Base-by-base conservation (phyloP, 2,113 vertebrate species). In the Orientallactaga bullata region DNA sequence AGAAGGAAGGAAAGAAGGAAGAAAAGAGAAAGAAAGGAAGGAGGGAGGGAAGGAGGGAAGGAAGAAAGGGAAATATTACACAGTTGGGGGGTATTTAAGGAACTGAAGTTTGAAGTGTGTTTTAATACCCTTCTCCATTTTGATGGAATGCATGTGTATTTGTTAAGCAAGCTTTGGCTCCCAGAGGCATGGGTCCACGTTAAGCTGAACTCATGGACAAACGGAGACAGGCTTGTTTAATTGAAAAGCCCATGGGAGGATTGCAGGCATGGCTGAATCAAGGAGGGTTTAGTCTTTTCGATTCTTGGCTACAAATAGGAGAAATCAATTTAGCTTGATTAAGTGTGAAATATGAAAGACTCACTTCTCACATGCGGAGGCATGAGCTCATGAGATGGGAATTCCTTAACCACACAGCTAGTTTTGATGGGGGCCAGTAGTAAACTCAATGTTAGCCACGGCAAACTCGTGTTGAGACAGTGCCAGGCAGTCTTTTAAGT, bases 251-350 rank as follows among this genome's bases (percentile, higher is more conserved):
- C 28, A 8, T 16, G 17, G 30, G 30, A 76, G 15, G 58, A 61
- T 17, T 76, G 32, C 39, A 92, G 79, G 65, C 39, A 16, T 24
- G n/a, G 39, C 37, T 92, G 71, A 32, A 79, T 89, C n/a, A 77
- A 51, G 42, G 13, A 4, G 10, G 15, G 17, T 58, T 88, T 58
- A 74, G 16, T 4, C 12, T 39, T 69, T 51, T 68, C 61, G 32
- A 55, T 0, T 83, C 78, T 78, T 74, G 55, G 47, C 79, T 89
- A 68, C 18, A 81, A 81, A 32, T 7, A 76, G 51, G 63, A 88
- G 30, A 85, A 93, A 73, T 37, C 55, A 63, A 10, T 58, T 7
- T 32, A 61, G 1, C 11, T 47, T 73, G 51, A 68, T 60, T 80
- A 69, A 73, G 7, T 55, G 42, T 55, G 37, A 85, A 89, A 35